These are phyloP conservation scores for Saguinus imperator DNA, from an alignment of 2,113 vertebrate species.

Conservation along the genomic window DNA sequence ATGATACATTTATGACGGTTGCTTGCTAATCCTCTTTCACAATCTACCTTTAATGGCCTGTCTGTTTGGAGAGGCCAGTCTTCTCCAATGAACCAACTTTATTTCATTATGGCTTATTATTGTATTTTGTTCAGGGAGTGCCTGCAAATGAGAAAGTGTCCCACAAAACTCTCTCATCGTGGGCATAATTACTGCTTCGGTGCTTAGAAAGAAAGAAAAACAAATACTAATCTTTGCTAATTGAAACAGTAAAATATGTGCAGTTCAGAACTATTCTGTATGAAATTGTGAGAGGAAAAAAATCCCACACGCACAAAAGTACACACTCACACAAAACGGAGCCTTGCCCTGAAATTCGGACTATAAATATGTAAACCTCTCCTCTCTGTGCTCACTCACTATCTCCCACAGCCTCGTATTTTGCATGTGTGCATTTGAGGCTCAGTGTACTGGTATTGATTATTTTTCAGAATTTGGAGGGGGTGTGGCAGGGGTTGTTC, in stretches of 20 bases:
- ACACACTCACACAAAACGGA: constrained; percentile 14
- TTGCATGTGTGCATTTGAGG: not conserved
- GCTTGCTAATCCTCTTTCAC: constrained; percentile 62
- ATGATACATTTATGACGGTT: constrained; percentile 34
- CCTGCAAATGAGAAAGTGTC: constrained; percentile 72
- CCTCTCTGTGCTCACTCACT: constrained; percentile 16
- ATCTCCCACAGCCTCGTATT: constrained; percentile 20
- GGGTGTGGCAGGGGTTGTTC: constrained; percentile 54
- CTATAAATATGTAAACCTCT: constrained; percentile 64
- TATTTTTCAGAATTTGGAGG: constrained; percentile 66
- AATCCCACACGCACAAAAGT: not conserved
- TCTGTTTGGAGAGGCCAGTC: constrained; percentile 47
- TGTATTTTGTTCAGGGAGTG: constrained; percentile 60
- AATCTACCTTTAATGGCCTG: constrained; percentile 60
- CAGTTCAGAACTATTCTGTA: constrained; percentile 65
- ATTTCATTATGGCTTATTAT: constrained; percentile 70
- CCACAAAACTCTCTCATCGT: constrained; percentile 67
- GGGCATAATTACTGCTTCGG: constrained; percentile 75
- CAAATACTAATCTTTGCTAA: constrained; percentile 80
- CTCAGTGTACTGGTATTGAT: constrained; percentile 69
- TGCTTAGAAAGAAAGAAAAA: constrained; percentile 73
- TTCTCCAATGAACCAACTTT: constrained; percentile 54
- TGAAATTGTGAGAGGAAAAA: constrained; percentile 62
- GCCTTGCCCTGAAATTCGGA: not conserved
- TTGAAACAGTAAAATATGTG: constrained; percentile 81